A percentile compares a stretch with the other conserved stretches of the same genome.
Evolutionary conservation across 2,113 vertebrate genomes (phyloP).

Genomic region (Entelurus aequoreus): DNA sequence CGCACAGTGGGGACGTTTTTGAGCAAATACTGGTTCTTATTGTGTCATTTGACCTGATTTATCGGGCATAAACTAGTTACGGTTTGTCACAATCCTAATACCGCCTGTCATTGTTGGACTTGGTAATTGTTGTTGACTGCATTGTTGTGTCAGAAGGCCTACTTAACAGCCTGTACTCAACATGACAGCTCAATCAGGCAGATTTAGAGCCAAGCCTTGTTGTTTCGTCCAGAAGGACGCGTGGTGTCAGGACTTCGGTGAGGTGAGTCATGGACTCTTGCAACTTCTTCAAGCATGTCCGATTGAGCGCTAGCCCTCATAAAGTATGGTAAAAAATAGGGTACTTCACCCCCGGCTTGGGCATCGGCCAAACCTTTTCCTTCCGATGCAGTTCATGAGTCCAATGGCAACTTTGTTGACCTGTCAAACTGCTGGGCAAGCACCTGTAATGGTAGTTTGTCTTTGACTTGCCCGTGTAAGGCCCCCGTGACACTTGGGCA

Average conservation of each 20-base stretch:
- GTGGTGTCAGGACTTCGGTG: conserved; percentile 2
- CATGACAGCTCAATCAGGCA: conserved; percentile 13
- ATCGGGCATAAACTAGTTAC: no score
- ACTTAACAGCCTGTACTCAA: conserved; percentile 24
- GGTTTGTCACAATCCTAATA: neutral
- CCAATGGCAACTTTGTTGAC: neutral
- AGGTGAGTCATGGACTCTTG: no score
- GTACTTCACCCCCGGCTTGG: neutral
- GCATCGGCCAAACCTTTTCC: neutral
- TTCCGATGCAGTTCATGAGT: conserved; percentile 8
- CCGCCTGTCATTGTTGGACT: conserved; percentile 8
- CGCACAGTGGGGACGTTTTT: no score
- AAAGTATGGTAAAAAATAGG: neutral
- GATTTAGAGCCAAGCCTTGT: conserved; percentile 16
- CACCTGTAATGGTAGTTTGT: conserved; percentile 2
- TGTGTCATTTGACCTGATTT: no score
- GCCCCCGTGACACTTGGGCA: conserved; percentile 35
- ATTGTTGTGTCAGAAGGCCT: conserved; percentile 3
- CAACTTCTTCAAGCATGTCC: neutral
- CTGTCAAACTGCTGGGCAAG: conserved; percentile 10
- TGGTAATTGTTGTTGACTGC: conserved; percentile 10
- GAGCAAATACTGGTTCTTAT: no score
- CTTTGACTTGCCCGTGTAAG: conserved; percentile 1
- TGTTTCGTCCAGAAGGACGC: conserved; percentile 15
- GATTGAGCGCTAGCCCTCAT: neutral